A percentile compares a stretch with the other conserved stretches of the same genome.
Conservation (phyloP, 2,888 invertebrate species). For the Trichogramma evanescens region DNA sequence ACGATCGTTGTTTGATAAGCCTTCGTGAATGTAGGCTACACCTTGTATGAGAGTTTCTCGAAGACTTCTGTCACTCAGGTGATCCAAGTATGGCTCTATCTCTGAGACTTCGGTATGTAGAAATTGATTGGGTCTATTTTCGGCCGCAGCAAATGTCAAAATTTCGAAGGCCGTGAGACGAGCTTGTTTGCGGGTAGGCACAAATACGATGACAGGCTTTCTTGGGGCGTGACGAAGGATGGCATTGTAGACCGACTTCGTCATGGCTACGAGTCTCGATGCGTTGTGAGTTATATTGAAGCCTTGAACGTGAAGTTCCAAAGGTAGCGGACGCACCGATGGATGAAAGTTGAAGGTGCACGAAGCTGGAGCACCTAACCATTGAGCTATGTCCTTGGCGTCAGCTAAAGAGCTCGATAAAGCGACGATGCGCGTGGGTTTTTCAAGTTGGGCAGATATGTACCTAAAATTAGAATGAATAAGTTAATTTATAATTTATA, state of each 20-base stretch:
- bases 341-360: conserved; percentile 98
- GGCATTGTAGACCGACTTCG: conserved; percentile 93
- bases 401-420: conserved; percentile 89
- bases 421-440: conserved; percentile 86
- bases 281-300: conserved; percentile 97
- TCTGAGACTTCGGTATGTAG: conserved; percentile 82
- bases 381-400: conserved; percentile 90
- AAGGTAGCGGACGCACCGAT: conserved; percentile 87
- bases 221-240: conserved; percentile 76
- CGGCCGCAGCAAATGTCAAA: conserved; percentile 87
- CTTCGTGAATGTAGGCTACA: conserved; percentile 96
- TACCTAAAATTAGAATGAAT: conserved; percentile 55
- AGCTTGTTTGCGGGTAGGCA: conserved; percentile 84
- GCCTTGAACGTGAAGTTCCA: conserved; percentile 92
- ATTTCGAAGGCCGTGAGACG: conserved; percentile 93
- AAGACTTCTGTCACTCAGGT: conserved; percentile 82
- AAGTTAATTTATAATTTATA: not conserved
- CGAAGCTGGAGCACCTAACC: conserved; percentile 91
- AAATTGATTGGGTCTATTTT: conserved; percentile 78
- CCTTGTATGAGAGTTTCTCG: conserved; percentile 90
- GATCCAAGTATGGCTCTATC: conserved; percentile 79
- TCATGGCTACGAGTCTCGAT: conserved; percentile 93
- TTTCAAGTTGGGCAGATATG: conserved; percentile 89
- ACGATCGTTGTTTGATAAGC: conserved; percentile 76
- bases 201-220: conserved; percentile 83